Evolutionary conservation across 2,797 vertebrate species (phyloP), one percentile per base, ranked within the genome.

Genomic region (Enteromius fasciolatus): DNA sequence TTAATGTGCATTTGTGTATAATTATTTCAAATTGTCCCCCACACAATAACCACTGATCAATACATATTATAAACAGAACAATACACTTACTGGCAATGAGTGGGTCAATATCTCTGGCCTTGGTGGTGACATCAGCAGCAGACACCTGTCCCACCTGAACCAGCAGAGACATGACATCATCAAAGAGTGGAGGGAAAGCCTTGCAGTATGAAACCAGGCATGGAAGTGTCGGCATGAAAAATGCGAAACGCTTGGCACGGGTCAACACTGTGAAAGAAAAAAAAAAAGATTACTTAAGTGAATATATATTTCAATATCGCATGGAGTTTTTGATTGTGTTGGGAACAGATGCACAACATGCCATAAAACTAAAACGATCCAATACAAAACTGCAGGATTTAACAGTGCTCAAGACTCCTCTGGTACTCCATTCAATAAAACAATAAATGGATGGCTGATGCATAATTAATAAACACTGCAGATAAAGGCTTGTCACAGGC

Each of bases 191-290:
- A 72, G 98, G 98, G 86, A 99, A 99, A 36, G 97, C 97, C 93
- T 97, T 96, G 89, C 98, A 99, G 93, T 99, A 98, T 0, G 96
- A 95, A 86, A 98, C 97, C 94, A 99, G 90, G 89, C 98, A 99
- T 0, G 98, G 97, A 90, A 99, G 93, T 17, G 97, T 99, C 20
- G 98, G 97, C 97, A 99, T 97, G 90, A 99, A 99, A 89, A 99
- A 99, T 63, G 94, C 90, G 82, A 95, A 98, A 2, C 98, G 96
- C 91, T 99, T 99, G 36, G 96, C 90, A 80, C 95, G 97, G 20
- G 97, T 99, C 90, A 99, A 91, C 85, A 99, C 98, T 99, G 59
- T 31, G 9, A 46, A 17, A 28, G 44, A 80, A 20, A 78, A 18
- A 28, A 33, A 67, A 46, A 52, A 68, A 57, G 1, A 14, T 59